phyloP scores from a whole-genome alignment of 2,113 vertebrate species.

The Neogobius melanostomus region DNA sequence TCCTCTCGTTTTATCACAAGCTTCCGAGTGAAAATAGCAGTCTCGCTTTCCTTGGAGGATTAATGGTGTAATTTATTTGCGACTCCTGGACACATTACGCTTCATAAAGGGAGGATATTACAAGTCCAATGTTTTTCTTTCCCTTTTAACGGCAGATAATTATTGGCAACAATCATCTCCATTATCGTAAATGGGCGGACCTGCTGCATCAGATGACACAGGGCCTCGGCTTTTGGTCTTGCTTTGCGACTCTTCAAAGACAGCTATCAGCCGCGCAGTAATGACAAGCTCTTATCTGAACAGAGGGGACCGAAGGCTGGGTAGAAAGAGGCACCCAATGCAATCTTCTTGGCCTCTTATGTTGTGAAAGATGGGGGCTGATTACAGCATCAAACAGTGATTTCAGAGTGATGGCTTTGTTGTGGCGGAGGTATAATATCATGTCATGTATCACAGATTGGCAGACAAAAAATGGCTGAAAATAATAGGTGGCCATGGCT shows the following conservation, averaged over 20 bases:
- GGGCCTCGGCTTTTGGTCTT: neutral
- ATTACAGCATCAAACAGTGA: constrained; percentile 18
- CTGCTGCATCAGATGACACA: neutral
- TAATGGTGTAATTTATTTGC: neutral
- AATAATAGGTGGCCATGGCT: neutral
- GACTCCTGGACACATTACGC: neutral
- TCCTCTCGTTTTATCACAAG: too few relatives aligned
- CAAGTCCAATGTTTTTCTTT: neutral
- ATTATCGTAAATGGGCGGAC: constrained; percentile 5
- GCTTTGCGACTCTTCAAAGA: constrained; percentile 6
- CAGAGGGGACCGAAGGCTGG: neutral
- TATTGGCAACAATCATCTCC: neutral
- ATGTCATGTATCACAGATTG: neutral
- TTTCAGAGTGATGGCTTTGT: constrained; percentile 10
- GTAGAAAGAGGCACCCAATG: neutral
- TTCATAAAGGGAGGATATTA: neutral
- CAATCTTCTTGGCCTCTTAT: constrained; percentile 5
- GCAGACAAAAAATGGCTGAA: neutral
- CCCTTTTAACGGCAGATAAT: neutral
- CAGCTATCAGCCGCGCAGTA: neutral
- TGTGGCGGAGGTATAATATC: neutral
- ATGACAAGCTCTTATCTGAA: constrained; percentile 7
- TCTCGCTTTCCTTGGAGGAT: neutral
- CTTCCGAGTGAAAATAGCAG: too few relatives aligned
- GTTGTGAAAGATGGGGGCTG: constrained; percentile 10